Evolutionary conservation across 2,113 vertebrate genomes (phyloP), one percentile per base, ranked within the genome.

Genomic region (Chamaea fasciata): DNA sequence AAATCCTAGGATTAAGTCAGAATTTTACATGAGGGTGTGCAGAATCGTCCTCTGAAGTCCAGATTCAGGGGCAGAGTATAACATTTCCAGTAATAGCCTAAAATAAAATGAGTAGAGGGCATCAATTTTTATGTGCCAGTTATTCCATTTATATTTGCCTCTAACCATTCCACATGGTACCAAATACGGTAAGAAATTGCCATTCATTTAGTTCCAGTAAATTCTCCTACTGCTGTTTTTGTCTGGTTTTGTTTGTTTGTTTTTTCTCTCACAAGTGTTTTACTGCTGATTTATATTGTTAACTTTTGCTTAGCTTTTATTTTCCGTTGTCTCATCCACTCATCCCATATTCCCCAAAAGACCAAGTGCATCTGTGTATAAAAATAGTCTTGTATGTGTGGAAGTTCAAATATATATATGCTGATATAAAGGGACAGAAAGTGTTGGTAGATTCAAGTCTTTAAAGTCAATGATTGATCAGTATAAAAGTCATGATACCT

Each of bases 221-320:
- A 56, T 74, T 89, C 11, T 70, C 7, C 12, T 69, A 16, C 35
- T 56, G 21, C 7, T 44, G 9, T 27, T 89, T 81, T 62, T 76
- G 11, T 41, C n/a, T 35, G 7, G 6, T n/a, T 31, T 31, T 0
- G 8, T n/a, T 56, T 24, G n/a, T 24, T 24, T 24, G 13, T 35
- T 22, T 53, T 18, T n/a, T 31, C 18, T 2, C 9, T 6, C 42
- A 18, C 20, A 10, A 1, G 3, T 77, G 5, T 88, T 33, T 74
- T 65, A 19, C 30, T 94, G 16, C n/a, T 81, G 28, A 4, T 62
- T 82, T 57, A 15, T 24, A n/a, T 24, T 55, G 14, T n/a, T 67
- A 50, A 15, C 7, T 8, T 78, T 91, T 75, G 59, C 27, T 53
- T 59, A 60, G 30, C 10, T 86, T 83, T 83, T 88, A 41, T 74